Evolutionary conservation across 2,113 vertebrate genomes (phyloP), one percentile per base, ranked within the genome.

Genomic region (Indri indri): DNA sequence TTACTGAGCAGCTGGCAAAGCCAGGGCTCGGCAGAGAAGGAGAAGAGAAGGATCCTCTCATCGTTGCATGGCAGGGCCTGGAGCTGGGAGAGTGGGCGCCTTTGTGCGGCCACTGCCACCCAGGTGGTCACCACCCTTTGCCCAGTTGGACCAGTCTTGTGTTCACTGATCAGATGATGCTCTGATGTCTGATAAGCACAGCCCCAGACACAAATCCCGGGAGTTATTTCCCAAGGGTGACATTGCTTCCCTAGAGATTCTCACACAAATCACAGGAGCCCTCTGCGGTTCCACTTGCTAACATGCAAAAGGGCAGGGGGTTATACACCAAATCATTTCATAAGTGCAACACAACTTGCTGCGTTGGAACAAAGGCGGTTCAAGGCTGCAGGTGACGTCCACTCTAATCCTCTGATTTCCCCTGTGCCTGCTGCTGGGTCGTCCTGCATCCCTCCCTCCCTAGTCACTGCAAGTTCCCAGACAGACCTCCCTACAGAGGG

Each of bases 401-500:
- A 8, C 18, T 8, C 18, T 3, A 2, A 18, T 10, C 8, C 22
- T 63, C 30, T 25, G 30, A 27, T 32, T n/a, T 8, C 27, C 16
- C 34, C 42, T 4, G 5, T 12, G 10, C 82, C 66, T 40, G 6
- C 1, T 3, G 25, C 12, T 0, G 0, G 1, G 27, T 5, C 20
- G 11, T 37, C 42, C 5, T 10, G 25, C 57, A 17, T n/a, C 25
- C 34, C 42, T 9, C 6, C 17, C 30, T 4, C 5, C 65, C 68
- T 23, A 16, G 3, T 37, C 10, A 10, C 6, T 7, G 79, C 34
- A 50, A 66, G 20, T 23, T 54, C 80, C 68, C 34, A 63, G 59
- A 23, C 57, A 47, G 61, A 32, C 37, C 37, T 65, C 57, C 42
- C 10, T 37, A 34, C 17, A 40, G 11, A 16, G 27, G 74, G 47